phyloP scores from a whole-genome alignment of 2,797 vertebrate species.

The Numenius phaeopus region DNA sequence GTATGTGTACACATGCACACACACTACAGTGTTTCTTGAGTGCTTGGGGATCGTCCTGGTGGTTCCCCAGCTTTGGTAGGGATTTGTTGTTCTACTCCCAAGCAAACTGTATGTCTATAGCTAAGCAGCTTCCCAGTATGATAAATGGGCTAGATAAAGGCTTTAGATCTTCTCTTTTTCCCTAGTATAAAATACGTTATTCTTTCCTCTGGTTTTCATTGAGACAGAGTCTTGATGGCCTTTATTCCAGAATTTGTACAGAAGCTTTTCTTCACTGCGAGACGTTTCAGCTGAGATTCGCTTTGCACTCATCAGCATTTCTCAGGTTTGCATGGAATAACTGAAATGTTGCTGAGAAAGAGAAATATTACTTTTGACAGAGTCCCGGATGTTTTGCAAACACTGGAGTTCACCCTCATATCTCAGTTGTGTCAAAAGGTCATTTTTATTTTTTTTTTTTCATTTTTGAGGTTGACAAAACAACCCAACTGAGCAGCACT shows the following conservation, averaged over 20 bases:
- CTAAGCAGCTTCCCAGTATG: background rate
- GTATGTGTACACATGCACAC: background rate
- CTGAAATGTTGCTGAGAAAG: conserved; percentile 28
- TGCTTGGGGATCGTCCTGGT: background rate
- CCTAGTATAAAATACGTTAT: background rate
- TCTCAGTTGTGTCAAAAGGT: conserved; percentile 21
- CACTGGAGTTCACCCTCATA: background rate
- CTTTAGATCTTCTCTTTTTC: background rate
- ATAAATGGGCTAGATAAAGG: background rate
- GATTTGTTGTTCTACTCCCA: background rate
- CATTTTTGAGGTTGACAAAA: background rate
- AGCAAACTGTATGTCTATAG: background rate
- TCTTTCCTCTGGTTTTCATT: background rate
- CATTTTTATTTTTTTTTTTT: background rate
- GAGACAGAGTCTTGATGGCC: background rate
- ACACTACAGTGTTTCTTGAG: background rate
- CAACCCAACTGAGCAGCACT: background rate
- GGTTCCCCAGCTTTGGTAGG: background rate
- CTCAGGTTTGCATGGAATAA: background rate
- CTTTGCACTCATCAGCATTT: conserved; percentile 39
- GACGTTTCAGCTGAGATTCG: background rate
- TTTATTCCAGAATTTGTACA: background rate
- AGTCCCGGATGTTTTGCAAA: background rate
- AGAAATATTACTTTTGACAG: conserved; percentile 21
- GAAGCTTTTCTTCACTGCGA: background rate